Percentiles rank a stretch among this genome's conserved stretches.
Evolutionary conservation across 2,113 vertebrate species (phyloP).

Genomic region (Centropristis striata): DNA sequence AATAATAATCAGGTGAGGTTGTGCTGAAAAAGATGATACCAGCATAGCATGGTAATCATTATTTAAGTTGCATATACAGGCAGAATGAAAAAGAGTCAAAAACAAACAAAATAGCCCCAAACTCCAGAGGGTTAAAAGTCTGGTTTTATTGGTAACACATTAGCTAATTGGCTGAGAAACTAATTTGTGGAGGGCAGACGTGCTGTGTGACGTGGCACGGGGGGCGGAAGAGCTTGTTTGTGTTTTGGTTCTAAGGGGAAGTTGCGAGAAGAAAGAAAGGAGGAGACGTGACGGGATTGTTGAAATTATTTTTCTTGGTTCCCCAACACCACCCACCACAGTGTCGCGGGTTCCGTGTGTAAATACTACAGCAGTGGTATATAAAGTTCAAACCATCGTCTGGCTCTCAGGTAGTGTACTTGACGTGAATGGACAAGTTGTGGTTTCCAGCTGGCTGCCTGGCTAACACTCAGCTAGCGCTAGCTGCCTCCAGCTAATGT

Average conservation of each 20-base stretch:
- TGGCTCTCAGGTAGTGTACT: conserved; percentile 75
- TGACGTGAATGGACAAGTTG: conserved; percentile 39
- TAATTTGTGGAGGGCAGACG: conserved; percentile 32
- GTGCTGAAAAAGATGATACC: too few relatives aligned
- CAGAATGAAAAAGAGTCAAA: too few relatives aligned
- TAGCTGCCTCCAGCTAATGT: conserved; percentile 56
- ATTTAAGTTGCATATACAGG: too few relatives aligned
- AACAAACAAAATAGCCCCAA: too few relatives aligned
- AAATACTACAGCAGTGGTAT: conserved; percentile 47
- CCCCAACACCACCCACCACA: conserved; percentile 34
- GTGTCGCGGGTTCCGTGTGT: conserved; percentile 23
- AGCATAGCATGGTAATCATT: too few relatives aligned
- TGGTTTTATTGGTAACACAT: too few relatives aligned
- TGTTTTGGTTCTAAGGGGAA: conserved; percentile 89
- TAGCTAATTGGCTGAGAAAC: not conserved
- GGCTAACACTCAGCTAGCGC: conserved; percentile 54
- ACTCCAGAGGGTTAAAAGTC: too few relatives aligned
- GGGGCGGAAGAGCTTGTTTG: conserved; percentile 85
- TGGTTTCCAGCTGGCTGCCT: conserved; percentile 50
- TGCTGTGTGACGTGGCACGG: conserved; percentile 79
- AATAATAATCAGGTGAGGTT: too few relatives aligned
- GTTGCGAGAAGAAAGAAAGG: conserved; percentile 86
- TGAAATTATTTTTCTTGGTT: conserved; percentile 71
- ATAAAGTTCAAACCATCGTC: conserved; percentile 55
- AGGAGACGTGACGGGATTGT: conserved; percentile 84